Conservation (phyloP, 2,797 vertebrate species). For the Takifugu rubripes region DNA sequence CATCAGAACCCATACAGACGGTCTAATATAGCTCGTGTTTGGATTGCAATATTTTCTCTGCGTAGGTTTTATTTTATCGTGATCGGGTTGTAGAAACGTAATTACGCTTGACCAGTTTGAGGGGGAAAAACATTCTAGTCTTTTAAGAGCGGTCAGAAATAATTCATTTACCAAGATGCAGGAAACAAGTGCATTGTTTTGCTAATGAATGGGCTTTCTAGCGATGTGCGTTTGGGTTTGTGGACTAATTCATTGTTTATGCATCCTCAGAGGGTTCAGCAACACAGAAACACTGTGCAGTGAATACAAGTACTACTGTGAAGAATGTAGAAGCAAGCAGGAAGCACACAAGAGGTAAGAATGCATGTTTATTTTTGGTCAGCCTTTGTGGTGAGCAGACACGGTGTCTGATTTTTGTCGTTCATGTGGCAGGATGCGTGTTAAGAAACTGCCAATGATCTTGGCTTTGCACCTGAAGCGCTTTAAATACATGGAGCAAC, state of each 20-base stretch:
- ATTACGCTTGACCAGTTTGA: too few species aligned
- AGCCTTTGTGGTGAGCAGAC: background rate
- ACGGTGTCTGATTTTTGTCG: background rate
- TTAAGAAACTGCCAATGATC: constrained; percentile 97
- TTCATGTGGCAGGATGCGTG: constrained; percentile 71
- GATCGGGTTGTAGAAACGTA: too few species aligned
- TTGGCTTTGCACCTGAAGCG: constrained; percentile 94
- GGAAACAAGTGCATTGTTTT: too few species aligned
- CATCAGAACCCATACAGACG: background rate
- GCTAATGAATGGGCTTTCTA: too few species aligned
- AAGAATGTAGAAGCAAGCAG: constrained; percentile 97
- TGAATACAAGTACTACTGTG: constrained; percentile 99
- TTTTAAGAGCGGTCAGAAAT: too few species aligned
- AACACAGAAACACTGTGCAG: constrained; percentile 98
- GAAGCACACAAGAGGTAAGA: constrained; percentile 95
- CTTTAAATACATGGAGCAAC: constrained; percentile 98
- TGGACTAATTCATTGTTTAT: constrained; percentile 3
- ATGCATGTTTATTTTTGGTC: background rate
- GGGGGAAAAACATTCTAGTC: too few species aligned
- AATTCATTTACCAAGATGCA: too few species aligned
- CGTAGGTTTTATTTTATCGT: too few species aligned
- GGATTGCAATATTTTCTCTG: too few species aligned
- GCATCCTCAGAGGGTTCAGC: constrained; percentile 89
- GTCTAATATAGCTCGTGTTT: too few species aligned
- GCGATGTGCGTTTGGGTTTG: background rate